Base-by-base conservation (phyloP, 2,888 invertebrate genomes). In the Ochropacha duplaris region DNA sequence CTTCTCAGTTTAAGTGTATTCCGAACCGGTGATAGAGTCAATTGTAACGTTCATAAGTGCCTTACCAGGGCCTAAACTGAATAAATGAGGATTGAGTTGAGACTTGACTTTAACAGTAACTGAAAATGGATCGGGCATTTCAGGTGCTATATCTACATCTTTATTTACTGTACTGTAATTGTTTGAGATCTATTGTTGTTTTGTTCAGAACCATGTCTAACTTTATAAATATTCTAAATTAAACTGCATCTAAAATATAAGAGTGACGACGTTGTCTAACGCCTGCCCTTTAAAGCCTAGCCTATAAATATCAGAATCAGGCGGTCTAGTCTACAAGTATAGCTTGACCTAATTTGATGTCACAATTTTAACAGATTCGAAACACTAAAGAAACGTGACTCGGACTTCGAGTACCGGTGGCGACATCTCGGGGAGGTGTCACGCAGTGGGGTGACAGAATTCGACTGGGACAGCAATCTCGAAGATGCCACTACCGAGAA, bases 381-480 rank as follows among this genome's bases (percentile, higher is more conserved):
- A 82, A 95, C 95, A 71, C 90, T 98, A 64, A 96, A 96, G 88
- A 95, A 95, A 73, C 95, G 96, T 64, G 98, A 98, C 88, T 91
- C 94, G 28, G 96, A 97, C 88, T 98, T 98, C 82, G 95, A 95
- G 67, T 95, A 95, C 82, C 95, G 97, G 71, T 98, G 96, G 92
- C 94, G 96, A 71, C 97, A 97, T 87, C 94, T 97, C 66, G 97
- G 98, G 56, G 97, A 97, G 80, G 94, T 97, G 71, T 95, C 95
- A 55, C 94, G 95, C 72, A 95, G 94, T 76, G 96, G 96, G 64
- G 96, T 95, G 69, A 96, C 96, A 57, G 97, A 97, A 83, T 98
- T 97, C 88, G 97, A 97, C 87, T 97, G 97, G 98, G 96, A 97
- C 86, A 96, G 96, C 87, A 95, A 96, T 76, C 93, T 96, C 61